Conservation (phyloP, 2,113 vertebrate species). For the Barbus barbus region DNA sequence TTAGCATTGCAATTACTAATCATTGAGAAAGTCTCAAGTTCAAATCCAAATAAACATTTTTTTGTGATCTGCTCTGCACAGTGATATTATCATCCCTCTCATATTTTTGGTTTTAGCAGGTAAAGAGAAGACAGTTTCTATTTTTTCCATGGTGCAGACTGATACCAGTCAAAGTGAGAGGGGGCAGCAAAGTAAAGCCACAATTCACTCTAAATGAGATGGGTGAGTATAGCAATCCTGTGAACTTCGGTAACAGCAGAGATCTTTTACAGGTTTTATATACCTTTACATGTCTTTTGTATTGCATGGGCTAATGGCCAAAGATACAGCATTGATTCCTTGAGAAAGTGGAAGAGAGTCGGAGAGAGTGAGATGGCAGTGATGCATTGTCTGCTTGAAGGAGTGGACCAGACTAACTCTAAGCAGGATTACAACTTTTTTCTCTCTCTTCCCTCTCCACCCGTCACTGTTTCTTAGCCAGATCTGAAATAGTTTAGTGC, state of each 20-base stretch:
- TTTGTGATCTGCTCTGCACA: not conserved
- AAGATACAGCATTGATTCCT: slow-evolving; percentile 24
- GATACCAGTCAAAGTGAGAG: no score
- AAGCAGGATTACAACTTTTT: slow-evolving; percentile 21
- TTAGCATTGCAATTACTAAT: not conserved
- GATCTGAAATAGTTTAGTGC: slow-evolving; percentile 33
- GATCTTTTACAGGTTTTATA: not conserved
- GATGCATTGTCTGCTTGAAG: not conserved
- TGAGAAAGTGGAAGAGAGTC: not conserved
- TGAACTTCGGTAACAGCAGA: not conserved
- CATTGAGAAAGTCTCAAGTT: not conserved
- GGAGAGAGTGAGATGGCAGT: not conserved
- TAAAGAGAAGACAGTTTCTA: not conserved
- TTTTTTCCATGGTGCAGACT: not conserved
- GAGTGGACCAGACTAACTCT: not conserved
- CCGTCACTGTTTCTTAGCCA: slow-evolving; percentile 16
- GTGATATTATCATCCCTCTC: not conserved
- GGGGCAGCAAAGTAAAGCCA: not conserved
- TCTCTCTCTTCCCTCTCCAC: not conserved
- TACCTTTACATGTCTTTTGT: not conserved
- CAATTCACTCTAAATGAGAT: not conserved
- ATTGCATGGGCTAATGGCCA: not conserved
- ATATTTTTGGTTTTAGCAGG: not conserved
- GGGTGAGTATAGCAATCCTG: not conserved
- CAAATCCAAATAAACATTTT: not conserved